Evolutionary conservation across 2,888 invertebrate genomes (phyloP).

Genomic region (Heliconius cydno): DNA sequence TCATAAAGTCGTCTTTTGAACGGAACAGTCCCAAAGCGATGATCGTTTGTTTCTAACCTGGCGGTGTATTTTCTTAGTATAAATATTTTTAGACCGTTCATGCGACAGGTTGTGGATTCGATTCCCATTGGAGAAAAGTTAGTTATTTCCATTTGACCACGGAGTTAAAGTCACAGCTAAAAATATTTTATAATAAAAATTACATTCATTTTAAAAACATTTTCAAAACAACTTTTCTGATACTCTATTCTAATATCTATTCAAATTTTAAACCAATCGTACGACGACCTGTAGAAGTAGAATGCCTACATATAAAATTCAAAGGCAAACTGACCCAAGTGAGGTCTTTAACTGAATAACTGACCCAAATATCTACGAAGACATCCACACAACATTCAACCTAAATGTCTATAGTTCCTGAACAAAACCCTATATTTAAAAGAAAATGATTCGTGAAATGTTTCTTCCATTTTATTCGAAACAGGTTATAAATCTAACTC

Average conservation of each 20-base stretch:
- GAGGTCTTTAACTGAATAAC: slow-evolving; percentile 11
- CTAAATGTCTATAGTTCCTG: slow-evolving; percentile 41
- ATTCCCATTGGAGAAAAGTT: too few relatives aligned
- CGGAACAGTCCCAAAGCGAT: too few relatives aligned
- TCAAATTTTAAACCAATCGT: neutral
- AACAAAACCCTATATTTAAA: slow-evolving; percentile 48
- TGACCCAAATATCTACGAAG: slow-evolving; percentile 16
- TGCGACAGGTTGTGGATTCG: too few relatives aligned
- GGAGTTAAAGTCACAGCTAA: too few relatives aligned
- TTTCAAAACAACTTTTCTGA: neutral
- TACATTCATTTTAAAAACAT: neutral
- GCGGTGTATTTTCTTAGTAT: too few relatives aligned
- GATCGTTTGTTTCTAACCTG: too few relatives aligned
- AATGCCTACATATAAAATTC: slow-evolving; percentile 16
- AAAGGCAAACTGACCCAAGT: slow-evolving; percentile 16
- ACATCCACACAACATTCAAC: slow-evolving; percentile 13
- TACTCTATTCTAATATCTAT: neutral
- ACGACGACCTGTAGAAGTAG: neutral
- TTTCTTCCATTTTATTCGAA: slow-evolving; percentile 50
- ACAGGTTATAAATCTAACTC: slow-evolving; percentile 51
- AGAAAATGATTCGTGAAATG: slow-evolving; percentile 55
- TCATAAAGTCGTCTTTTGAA: too few relatives aligned
- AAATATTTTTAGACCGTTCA: too few relatives aligned
- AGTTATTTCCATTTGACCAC: too few relatives aligned
- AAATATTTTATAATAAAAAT: too few relatives aligned